phyloP scores from a whole-genome alignment of 2,888 invertebrate species.

The Phortica okadai region DNA sequence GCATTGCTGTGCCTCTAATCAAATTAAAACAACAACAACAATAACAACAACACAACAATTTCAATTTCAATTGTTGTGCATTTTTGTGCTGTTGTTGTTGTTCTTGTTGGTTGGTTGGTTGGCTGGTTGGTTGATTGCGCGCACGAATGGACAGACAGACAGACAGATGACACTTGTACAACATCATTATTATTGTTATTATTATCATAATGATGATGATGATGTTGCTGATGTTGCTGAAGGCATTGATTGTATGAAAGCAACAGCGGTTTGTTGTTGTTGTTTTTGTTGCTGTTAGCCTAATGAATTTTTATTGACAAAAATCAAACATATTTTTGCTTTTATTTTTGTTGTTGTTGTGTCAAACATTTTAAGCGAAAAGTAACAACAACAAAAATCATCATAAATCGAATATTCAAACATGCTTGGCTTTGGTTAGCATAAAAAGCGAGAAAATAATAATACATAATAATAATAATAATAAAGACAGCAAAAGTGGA shows the following conservation, averaged over 20 bases:
- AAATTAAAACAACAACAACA: too few relatives aligned
- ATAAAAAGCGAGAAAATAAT: too few relatives aligned
- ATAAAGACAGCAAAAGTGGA: not conserved
- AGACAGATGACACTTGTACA: not conserved
- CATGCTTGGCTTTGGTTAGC: too few relatives aligned
- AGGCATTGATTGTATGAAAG: slow-evolving; percentile 9
- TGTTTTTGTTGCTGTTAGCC: not conserved
- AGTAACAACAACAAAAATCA: too few relatives aligned
- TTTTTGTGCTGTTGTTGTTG: too few relatives aligned
- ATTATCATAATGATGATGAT: not conserved
- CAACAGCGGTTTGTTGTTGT: slow-evolving; percentile 5
- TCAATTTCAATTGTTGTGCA: too few relatives aligned
- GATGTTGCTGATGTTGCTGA: not conserved
- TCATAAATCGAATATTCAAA: too few relatives aligned
- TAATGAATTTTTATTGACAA: not conserved
- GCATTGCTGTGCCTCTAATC: not conserved
- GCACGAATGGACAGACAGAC: too few relatives aligned
- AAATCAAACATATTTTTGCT: not conserved
- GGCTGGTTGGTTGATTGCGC: too few relatives aligned
- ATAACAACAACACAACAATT: too few relatives aligned
- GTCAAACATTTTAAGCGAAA: not conserved
- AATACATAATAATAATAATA: not conserved
- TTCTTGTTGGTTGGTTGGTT: too few relatives aligned
- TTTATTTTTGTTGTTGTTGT: not conserved
- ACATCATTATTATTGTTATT: not conserved